Evolutionary conservation across 2,797 vertebrate genomes (phyloP), one percentile per base, ranked within the genome.

Genomic region (Helostoma temminkii): DNA sequence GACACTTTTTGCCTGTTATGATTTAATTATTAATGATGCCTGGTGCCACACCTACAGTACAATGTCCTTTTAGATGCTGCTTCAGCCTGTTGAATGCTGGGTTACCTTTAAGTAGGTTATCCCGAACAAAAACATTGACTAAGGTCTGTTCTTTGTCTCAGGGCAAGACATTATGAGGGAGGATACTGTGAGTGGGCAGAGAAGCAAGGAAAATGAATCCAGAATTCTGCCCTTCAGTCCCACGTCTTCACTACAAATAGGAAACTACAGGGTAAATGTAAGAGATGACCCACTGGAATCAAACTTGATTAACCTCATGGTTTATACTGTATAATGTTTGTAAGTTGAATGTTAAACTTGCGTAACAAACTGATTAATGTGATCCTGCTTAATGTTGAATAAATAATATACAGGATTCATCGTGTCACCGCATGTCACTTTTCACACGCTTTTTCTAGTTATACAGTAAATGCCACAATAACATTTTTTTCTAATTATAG

Each of bases 161-260:
- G 93, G 82, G 86, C 74, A 2, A 88, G 88, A 30, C 94, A 94
- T 83, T 93, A 84, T 47, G 74, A 87, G 78, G 93, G 92, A 54
- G 93, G 94, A 3, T 94, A 91, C 80, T 58, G 0, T 1, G 92
- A 94, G 55, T 95, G 94, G 93, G 86, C 58, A 3, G 55, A 86
- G n/a, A 63, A 37, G 36, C 83, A 92, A 76, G 72, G 71, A 62
- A 76, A 86, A 16, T 88, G 62, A 86, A 14, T 21, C 63, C 0
- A 1, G 0, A 6, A 32, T 41, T 53, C 42, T 50, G 5, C 12
- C 4, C 24, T 24, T 24, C 4, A 19, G 2, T 15, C 8, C 11
- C 12, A 6, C 2, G 12, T 16, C 36, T 49, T 53, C 5, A 46
- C 21, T 4, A 15, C 43, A 42, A 48, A 21, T 10, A 4, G 3